Evolutionary conservation across 2,888 invertebrate species (phyloP), one percentile per base, ranked within the genome.

Genomic region (Hermodice carunculata): DNA sequence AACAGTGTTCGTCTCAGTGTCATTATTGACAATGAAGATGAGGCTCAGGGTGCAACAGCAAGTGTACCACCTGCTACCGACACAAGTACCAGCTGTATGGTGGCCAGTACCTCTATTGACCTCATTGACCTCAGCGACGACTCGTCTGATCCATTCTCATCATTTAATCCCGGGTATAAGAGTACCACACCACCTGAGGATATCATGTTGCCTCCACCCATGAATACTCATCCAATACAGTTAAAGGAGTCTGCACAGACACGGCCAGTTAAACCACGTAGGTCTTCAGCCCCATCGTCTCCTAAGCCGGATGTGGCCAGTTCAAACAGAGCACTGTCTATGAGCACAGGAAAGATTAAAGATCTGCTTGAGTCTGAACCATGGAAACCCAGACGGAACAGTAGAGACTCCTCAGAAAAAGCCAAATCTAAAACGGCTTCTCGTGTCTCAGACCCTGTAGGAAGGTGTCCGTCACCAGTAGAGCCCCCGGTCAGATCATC

Each of bases 121-220:
- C 54, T 56, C 6, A 57, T 61, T 6, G 66, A 56, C 22, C 24
- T 68, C 19, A 34, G 26, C 24, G 24, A n/a, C 40, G 40, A 49
- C 22, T 42, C 64, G 22, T 43, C 19, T n/a, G 59, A 59, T 31
- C 48, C 48, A 26, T 61, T 48, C 37, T 46, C 53, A 17, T 54
- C 44, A 17, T 67, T 70, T 43, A 71, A 71, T 56, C 71, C 71
- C 4, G 48, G 69, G 46, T 71, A 67, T 54, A 66, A 71, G 59
- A 67, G 69, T 51, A 65, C 62, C 19, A 70, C 69, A 4, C 69
- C 71, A 8, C 71, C 70, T 3, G 52, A 64, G 26, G 60, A 60
- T 32, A 52, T 31, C n/a, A 22, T 52, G 4, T 8, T 32, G 34
- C 51, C 42, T 3, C 52, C 51, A 24, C 59, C 59, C 8, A 40